Base-by-base conservation (phyloP, 2,113 vertebrate species). In the Azemiops feae region DNA sequence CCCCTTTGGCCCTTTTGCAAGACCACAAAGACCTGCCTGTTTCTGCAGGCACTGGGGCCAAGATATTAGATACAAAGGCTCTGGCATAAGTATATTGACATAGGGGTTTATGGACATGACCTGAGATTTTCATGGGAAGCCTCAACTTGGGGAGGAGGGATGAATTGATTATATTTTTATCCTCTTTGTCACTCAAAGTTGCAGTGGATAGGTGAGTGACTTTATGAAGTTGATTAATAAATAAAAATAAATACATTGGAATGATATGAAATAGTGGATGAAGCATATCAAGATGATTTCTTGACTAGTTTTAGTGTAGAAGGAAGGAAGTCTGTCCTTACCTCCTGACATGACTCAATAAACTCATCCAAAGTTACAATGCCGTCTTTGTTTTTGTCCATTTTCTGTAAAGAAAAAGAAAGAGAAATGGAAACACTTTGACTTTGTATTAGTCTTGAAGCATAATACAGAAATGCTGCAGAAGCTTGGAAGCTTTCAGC, bases 301-400 rank as follows among this genome's bases (percentile, higher is more conserved):
- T 91, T 58, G 4, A 58, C 22, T 87, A 34, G 47, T 94, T 92
- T 89, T 45, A 91, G 3, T 69, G 39, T 1, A 52, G n/a, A 45
- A 88, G 20, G 23, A 89, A 45, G 18, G 7, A 89, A 45, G 23
- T 53, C 92, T 88, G 1, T 64, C 86, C 98, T 96, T 98, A 99
- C 99, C 98, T 99, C 98, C 96, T 99, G 99, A 97, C 99, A 99
- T 0, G 99, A 99, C 92, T 99, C 96, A 96, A 99, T 98, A 96
- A 99, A 99, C 96, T 99, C 99, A 95, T 99, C 99, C 92, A 99
- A 98, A 92, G 99, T 99, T 96, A 99, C 99, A 30, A 99, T 98
- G 27, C 99, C 99, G 39, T 99, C 99, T 98, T 98, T 98, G 97
- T 99, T 99, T 98, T 99, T 99, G 97, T 99, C 99, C 99, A 99